phyloP scores from a whole-genome alignment of 1,140 invertebrate genomes.

The Uloborus diversus region DNA sequence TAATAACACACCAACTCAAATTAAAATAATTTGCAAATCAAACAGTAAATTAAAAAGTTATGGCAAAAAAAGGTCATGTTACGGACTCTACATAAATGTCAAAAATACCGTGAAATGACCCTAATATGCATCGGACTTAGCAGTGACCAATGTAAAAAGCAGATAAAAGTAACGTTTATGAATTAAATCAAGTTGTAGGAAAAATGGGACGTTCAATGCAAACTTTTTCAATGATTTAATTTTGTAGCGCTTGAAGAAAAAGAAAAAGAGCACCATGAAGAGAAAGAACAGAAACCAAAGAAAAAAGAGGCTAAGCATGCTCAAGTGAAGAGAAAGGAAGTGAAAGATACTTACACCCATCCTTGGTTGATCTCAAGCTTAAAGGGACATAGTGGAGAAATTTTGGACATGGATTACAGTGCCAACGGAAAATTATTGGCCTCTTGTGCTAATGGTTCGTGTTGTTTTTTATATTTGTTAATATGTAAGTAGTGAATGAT shows the following conservation, averaged over 20 bases:
- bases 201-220: neutral
- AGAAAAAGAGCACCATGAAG: neutral
- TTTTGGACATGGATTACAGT: slow-evolving; percentile 81
- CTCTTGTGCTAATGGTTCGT: slow-evolving; percentile 81
- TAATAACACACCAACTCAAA: too few species aligned
- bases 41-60: too few species aligned
- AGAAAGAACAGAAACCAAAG: slow-evolving; percentile 8
- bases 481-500: too few species aligned
- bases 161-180: neutral
- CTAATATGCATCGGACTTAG: neutral
- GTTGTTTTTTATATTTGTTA: too few species aligned
- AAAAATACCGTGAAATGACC: too few species aligned
- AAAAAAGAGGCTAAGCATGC: slow-evolving; percentile 35
- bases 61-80: too few species aligned
- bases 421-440: slow-evolving; percentile 84
- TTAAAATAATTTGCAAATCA: too few species aligned
- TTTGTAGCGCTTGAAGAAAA: neutral
- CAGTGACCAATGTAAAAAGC: neutral
- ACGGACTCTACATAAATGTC: too few species aligned
- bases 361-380: slow-evolving; percentile 79
- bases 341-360: slow-evolving; percentile 70
- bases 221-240: neutral
- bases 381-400: slow-evolving; percentile 79
- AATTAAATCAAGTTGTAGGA: neutral
- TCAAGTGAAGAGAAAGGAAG: slow-evolving; percentile 48